Conservation (phyloP, 2,797 vertebrate genomes). For the Neosilurus hyrtlii region DNA sequence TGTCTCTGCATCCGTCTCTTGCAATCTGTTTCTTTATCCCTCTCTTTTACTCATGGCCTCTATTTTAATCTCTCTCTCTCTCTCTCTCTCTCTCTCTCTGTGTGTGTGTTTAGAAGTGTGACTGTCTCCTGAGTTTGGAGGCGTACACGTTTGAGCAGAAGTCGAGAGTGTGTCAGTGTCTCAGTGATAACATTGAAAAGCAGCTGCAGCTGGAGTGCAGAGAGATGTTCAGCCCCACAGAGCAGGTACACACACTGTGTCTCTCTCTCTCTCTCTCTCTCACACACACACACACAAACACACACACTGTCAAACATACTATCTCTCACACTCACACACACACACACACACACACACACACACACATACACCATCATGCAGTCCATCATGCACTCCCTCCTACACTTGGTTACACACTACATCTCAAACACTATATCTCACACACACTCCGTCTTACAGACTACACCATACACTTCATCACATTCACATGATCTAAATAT, state of each 20-base stretch:
- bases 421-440: not conserved
- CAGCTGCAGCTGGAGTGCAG: constrained; percentile 79
- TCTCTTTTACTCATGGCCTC: not conserved
- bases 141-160: constrained; percentile 92
- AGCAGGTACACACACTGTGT: constrained; percentile 67
- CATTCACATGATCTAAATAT: not conserved
- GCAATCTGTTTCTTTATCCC: too few relatives aligned
- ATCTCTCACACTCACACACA: not conserved
- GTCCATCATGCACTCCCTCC: not conserved
- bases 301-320: not conserved
- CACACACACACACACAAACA: constrained; percentile 37
- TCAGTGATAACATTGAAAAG: constrained; percentile 90
- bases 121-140: constrained; percentile 94
- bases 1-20: not conserved
- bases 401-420: not conserved
- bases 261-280: constrained; percentile 9
- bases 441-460: not conserved
- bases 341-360: not conserved
- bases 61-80: constrained; percentile 26
- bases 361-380: not conserved
- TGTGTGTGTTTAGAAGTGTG: constrained; percentile 82
- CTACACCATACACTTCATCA: not conserved
- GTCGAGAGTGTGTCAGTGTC: constrained; percentile 91
- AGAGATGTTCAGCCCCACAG: constrained; percentile 63
- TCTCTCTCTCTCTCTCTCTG: not conserved